Evolutionary conservation across 30 jellyfish, hydroid and myxozoan species (phyloP), one percentile per base, ranked within the genome.

Genomic region (Chrysaora quinquecirrha): DNA sequence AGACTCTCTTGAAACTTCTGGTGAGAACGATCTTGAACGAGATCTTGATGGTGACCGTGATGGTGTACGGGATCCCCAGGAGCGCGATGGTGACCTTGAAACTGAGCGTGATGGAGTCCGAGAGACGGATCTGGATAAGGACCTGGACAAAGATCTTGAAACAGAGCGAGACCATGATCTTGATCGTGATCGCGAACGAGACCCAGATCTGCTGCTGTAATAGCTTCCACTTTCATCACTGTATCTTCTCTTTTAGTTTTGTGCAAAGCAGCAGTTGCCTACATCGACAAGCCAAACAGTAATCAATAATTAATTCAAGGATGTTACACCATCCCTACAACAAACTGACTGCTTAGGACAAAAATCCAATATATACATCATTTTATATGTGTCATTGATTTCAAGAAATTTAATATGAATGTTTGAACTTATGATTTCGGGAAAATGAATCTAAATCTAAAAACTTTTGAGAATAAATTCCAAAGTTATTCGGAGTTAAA

Each of bases 141-240:
- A 71, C 73, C 96, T 30, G 10, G 96, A 84, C 4, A 88, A 31
- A 11, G 95, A 85, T 0, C 81, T 85, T 20, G 88, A 56, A 2
- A 30, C n/a, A 9, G 88, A 76, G 25, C 88, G 78, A 9, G 88
- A 46, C 88, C 88, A 48, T 7, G 88, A 76, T 25, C 88, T 46
- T n/a, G 88, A 76, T 1, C 73, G 46, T 3, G 96, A 85, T 33
- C 89, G 64, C n/a, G 96, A 85, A 20, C 54, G 48, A 0, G 96
- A 85, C 30, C 89, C 28, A 19, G 96, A 85, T 68, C 96, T 65
- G 89, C 96, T 76, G 28, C 87, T 71, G 82, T 76, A 71, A 1
- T 87, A 73, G 50, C 95, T 84, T 23, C 95, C 87, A 56, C 87
- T 76, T 54, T 66, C 87, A 50, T 85, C 87, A 30, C 96, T 74